Conservation (phyloP, 1,140 invertebrate genomes). For the Cardiocondyla obscurior region DNA sequence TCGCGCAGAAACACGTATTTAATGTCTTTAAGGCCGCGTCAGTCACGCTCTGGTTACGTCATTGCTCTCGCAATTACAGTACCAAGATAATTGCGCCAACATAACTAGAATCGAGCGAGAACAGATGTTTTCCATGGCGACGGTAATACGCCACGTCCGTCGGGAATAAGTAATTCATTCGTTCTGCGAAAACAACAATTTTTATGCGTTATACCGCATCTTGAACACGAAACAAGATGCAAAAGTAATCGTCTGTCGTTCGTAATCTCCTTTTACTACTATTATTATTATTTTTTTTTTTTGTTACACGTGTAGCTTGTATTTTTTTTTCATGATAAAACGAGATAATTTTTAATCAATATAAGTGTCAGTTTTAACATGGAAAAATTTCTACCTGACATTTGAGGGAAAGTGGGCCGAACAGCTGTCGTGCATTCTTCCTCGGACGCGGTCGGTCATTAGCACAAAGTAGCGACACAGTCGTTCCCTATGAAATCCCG, state of each 20-base stretch:
- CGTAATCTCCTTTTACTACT: background rate
- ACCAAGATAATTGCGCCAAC: constrained; percentile 56
- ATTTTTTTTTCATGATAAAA: background rate
- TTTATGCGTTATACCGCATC: background rate
- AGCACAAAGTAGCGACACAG: constrained; percentile 61
- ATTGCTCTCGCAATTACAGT: constrained; percentile 50
- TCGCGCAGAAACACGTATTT: constrained; percentile 46
- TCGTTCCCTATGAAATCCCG: constrained; percentile 71
- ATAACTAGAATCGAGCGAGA: constrained; percentile 57
- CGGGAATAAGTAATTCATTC: constrained; percentile 26
- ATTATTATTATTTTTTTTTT: background rate
- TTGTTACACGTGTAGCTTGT: background rate
- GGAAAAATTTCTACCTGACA: background rate
- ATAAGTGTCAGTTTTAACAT: background rate
- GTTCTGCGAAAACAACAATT: constrained; percentile 42
- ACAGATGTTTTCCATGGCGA: constrained; percentile 45
- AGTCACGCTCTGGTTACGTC: constrained; percentile 70
- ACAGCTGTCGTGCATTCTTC: constrained; percentile 73
- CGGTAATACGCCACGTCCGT: constrained; percentile 37
- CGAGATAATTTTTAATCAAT: background rate
- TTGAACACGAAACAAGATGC: constrained; percentile 2
- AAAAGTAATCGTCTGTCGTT: background rate
- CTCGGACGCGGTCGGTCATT: constrained; percentile 64
- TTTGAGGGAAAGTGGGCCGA: constrained; percentile 25
- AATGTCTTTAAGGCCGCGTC: constrained; percentile 60